These are phyloP conservation scores for Agapornis canus DNA, from an alignment of 2,797 vertebrate species.

Conservation along the genomic window DNA sequence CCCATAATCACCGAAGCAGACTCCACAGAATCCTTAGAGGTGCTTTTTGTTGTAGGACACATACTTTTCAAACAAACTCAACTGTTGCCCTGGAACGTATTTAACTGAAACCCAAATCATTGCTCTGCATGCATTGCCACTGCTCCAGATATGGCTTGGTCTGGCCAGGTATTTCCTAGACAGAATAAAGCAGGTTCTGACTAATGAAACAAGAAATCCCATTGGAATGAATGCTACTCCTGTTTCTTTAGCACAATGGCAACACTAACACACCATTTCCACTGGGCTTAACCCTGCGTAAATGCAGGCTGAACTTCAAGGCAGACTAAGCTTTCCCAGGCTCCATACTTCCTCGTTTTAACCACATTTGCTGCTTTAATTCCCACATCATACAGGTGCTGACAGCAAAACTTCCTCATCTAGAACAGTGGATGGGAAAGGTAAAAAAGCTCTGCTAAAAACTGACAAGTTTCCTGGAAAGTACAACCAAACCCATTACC, in stretches of 20 bases:
- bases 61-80: not conserved
- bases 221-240: not conserved
- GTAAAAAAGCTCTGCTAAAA: not conserved
- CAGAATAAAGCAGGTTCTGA: not conserved
- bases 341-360: not conserved
- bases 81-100: not conserved
- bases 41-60: not conserved
- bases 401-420: not conserved
- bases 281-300: not conserved
- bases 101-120: not conserved
- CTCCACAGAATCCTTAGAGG: not conserved
- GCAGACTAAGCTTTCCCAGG: not conserved
- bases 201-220: not conserved
- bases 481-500: not conserved
- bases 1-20: not conserved
- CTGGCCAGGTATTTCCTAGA: not conserved
- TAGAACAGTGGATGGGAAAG: not conserved
- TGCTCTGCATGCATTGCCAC: constrained; percentile 14
- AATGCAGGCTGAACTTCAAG: not conserved
- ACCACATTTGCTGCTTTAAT: not conserved
- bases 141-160: not conserved
- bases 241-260: not conserved
- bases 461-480: not conserved
- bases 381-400: not conserved
- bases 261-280: not conserved